Conservation (phyloP, 2,888 invertebrate genomes). For the Pseudanteris insignis region DNA sequence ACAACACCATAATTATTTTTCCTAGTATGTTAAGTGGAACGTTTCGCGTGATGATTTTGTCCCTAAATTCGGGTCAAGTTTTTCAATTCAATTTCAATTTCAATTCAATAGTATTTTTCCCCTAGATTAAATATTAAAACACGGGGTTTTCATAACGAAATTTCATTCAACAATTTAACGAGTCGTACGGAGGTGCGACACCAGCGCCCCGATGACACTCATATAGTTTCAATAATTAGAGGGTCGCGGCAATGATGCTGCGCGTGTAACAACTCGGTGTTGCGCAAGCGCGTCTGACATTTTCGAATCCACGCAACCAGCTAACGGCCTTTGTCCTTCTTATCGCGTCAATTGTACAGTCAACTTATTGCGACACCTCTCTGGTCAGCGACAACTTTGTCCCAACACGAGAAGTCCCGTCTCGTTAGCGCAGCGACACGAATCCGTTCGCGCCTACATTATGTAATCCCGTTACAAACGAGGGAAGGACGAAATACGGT, state of each 20-base stretch:
- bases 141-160: slow-evolving; percentile 9
- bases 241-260: too few relatives aligned
- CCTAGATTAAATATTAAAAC: too few relatives aligned
- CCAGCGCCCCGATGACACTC: slow-evolving; percentile 1
- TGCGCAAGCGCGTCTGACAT: slow-evolving; percentile 49
- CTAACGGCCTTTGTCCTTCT: slow-evolving; percentile 52
- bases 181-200: slow-evolving; percentile 14
- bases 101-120: too few relatives aligned
- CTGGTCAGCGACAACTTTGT: slow-evolving; percentile 51
- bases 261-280: slow-evolving; percentile 16
- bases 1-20: too few relatives aligned
- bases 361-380: slow-evolving; percentile 49
- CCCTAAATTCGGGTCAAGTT: too few relatives aligned
- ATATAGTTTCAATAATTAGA: slow-evolving; percentile 33
- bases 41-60: too few relatives aligned
- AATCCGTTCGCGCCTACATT: slow-evolving; percentile 45
- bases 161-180: neutral
- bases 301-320: slow-evolving; percentile 51
- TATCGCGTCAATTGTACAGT: slow-evolving; percentile 49
- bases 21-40: too few relatives aligned
- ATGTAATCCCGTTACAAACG: slow-evolving; percentile 47
- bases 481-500: too few relatives aligned
- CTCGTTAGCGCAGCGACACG: slow-evolving; percentile 45
- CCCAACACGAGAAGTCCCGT: slow-evolving; percentile 36
- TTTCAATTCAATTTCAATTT: too few relatives aligned